These are phyloP conservation scores for Bos indicus DNA, from an alignment of 2,113 vertebrate genomes.

Conservation along the genomic window DNA sequence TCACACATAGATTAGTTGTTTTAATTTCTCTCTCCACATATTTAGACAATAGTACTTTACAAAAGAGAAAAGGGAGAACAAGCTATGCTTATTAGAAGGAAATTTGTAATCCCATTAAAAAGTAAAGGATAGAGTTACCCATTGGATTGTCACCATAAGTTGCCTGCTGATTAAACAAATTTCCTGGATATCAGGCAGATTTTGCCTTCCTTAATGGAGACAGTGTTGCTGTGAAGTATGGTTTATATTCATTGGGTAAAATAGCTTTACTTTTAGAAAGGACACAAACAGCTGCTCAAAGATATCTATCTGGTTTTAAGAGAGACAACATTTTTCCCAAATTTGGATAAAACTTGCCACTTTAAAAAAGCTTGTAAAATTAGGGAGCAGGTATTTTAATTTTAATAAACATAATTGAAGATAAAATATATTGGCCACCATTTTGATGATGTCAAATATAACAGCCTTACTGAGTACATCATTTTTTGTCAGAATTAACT, in stretches of 20 bases:
- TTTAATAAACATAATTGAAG: neutral
- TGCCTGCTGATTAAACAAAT: neutral
- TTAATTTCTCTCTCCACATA: neutral
- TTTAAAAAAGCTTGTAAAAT: neutral
- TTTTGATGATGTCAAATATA: neutral
- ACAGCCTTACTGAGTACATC: neutral
- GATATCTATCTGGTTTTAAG: neutral
- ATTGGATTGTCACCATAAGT: neutral
- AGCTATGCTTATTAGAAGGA: neutral
- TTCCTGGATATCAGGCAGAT: neutral
- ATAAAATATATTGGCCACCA: neutral
- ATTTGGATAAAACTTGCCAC: neutral
- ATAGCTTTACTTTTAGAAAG: neutral
- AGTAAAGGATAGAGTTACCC: neutral
- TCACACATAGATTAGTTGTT: neutral
- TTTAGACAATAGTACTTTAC: neutral
- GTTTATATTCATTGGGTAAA: neutral
- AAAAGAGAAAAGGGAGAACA: neutral
- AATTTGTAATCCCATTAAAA: neutral
- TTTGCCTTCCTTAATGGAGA: neutral
- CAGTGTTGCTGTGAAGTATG: neutral
- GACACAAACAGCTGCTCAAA: neutral
- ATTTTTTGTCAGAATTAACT: neutral
- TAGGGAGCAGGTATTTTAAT: neutral
- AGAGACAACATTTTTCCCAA: neutral